Evolutionary conservation across 2,888 invertebrate genomes (phyloP).

Genomic region (Gibbula magus): DNA sequence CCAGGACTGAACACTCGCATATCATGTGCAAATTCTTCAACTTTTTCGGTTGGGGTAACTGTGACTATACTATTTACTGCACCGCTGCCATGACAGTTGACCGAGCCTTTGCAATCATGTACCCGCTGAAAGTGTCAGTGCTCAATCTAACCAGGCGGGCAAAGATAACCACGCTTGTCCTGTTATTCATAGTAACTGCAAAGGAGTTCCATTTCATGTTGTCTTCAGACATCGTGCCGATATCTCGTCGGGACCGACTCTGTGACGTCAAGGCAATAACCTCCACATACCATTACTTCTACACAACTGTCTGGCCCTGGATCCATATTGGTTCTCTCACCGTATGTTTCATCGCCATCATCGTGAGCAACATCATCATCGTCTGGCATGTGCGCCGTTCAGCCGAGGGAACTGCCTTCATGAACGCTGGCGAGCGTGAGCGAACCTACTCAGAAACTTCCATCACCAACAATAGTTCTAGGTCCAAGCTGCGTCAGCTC

Average conservation of each 20-base stretch:
- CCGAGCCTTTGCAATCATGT: slow-evolving; percentile 51
- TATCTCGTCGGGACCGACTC: slow-evolving; percentile 27
- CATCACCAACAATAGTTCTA: background rate
- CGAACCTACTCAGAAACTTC: background rate
- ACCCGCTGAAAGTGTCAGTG: slow-evolving; percentile 48
- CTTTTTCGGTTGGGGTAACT: slow-evolving; percentile 46
- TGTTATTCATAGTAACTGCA: slow-evolving; percentile 5
- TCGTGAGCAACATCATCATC: slow-evolving; percentile 56
- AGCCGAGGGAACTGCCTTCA: background rate
- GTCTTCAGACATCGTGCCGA: slow-evolving; percentile 33
- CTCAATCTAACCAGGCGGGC: slow-evolving; percentile 44
- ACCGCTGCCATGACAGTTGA: slow-evolving; percentile 52
- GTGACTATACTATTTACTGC: slow-evolving; percentile 56
- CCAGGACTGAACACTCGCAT: slow-evolving; percentile 1
- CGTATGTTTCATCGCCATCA: slow-evolving; percentile 50
- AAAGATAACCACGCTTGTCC: slow-evolving; percentile 7
- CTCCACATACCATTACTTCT: slow-evolving; percentile 44
- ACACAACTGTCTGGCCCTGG: slow-evolving; percentile 57
- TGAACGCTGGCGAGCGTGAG: background rate
- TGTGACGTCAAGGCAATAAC: slow-evolving; percentile 24
- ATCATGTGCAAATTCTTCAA: slow-evolving; percentile 45
- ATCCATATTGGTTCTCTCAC: slow-evolving; percentile 49
- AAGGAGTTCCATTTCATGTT: slow-evolving; percentile 37
- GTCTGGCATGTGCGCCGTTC: slow-evolving; percentile 49
- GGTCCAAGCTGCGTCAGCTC: slow-evolving; percentile 44